Evolutionary conservation across 23 tunicate genomes (phyloP).

Genomic region (Botrylloides violaceus): DNA sequence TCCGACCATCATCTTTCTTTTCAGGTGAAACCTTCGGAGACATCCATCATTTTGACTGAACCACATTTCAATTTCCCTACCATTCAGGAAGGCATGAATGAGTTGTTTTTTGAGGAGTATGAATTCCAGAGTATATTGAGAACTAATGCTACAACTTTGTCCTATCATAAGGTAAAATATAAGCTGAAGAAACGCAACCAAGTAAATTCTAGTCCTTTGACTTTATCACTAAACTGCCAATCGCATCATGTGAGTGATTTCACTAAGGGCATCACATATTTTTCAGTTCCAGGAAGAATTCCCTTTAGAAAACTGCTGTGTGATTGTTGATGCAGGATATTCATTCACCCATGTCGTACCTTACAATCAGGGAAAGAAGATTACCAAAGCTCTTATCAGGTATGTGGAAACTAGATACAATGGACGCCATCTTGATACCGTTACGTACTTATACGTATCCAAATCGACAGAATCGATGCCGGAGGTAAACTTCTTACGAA

Average conservation of each 20-base stretch:
- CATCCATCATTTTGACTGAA: conserved; percentile 71
- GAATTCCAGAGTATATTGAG: conserved; percentile 74
- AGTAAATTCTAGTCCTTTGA: no score
- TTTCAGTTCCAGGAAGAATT: conserved; percentile 39
- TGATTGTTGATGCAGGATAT: conserved; percentile 87
- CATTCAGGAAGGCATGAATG: conserved; percentile 90
- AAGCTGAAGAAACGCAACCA: no score
- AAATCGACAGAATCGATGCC: conserved; percentile 66
- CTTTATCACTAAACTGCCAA: no score
- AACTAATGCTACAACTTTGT: conserved; percentile 70
- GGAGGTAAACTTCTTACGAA: conserved; percentile 96
- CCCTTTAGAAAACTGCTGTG: conserved; percentile 74
- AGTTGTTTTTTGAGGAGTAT: conserved; percentile 96
- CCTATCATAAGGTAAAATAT: conserved; percentile 42
- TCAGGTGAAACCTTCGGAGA: conserved; percentile 52
- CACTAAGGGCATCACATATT: neutral
- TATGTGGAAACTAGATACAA: neutral
- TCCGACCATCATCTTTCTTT: conserved; percentile 5
- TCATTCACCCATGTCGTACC: conserved; percentile 98
- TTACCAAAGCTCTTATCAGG: conserved; percentile 71
- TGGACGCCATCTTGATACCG: neutral
- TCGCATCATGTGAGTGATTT: neutral
- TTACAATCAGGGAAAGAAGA: conserved; percentile 52
- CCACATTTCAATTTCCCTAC: conserved; percentile 87
- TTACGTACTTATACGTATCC: neutral